Percentiles rank a stretch among this genome's conserved stretches.
phyloP scores from a whole-genome alignment of 2,888 invertebrate genomes.

The Melanostoma mellinum region DNA sequence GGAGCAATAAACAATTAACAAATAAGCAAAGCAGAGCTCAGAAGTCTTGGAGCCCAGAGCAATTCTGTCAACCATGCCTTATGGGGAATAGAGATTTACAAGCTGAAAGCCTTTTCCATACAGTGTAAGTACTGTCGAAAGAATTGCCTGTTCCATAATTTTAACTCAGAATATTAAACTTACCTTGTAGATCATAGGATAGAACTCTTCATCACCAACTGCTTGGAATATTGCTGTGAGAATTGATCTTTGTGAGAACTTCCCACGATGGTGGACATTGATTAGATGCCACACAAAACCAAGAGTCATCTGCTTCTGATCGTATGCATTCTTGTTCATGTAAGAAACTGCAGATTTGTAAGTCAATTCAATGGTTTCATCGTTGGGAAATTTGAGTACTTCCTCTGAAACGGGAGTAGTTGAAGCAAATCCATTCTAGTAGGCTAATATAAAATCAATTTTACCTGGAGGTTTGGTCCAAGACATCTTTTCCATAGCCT shows the following conservation, averaged over 20 bases:
- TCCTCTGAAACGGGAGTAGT: constrained; percentile 67
- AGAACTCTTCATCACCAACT: constrained; percentile 77
- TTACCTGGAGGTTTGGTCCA: constrained; percentile 41
- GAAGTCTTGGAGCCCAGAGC: too few relatives aligned
- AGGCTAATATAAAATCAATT: not conserved
- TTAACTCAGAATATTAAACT: not conserved
- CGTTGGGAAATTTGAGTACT: constrained; percentile 74
- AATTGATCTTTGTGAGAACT: constrained; percentile 74
- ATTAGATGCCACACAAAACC: constrained; percentile 78
- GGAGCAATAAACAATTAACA: not conserved
- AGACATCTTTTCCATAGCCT: constrained; percentile 20
- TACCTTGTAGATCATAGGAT: constrained; percentile 78
- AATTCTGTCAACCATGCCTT: too few relatives aligned
- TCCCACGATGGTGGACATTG: constrained; percentile 76
- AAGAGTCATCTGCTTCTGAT: constrained; percentile 73
- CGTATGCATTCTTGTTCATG: constrained; percentile 75
- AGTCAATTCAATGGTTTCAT: constrained; percentile 76
- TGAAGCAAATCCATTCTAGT: too few relatives aligned
- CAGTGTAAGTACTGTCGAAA: too few relatives aligned
- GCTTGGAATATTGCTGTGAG: constrained; percentile 76
- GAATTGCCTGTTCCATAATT: too few relatives aligned
- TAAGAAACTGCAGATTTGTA: constrained; percentile 74
- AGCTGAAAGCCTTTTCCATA: too few relatives aligned
- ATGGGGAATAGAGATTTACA: too few relatives aligned
- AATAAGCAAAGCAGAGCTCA: not conserved